phyloP scores from a whole-genome alignment of 2,113 vertebrate genomes.

The Zosterops japonicus region DNA sequence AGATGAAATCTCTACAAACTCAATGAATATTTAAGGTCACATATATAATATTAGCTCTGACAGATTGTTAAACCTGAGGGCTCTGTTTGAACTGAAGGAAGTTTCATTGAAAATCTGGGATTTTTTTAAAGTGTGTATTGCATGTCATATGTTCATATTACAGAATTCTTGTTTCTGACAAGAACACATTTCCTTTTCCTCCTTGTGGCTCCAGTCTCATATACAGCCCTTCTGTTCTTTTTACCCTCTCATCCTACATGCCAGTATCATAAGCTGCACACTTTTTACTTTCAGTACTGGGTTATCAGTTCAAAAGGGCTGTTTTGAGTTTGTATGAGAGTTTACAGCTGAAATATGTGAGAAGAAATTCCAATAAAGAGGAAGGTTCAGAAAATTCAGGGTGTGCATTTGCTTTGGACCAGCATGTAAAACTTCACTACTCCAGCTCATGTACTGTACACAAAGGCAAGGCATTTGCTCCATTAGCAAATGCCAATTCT shows the following conservation, averaged over 20 bases:
- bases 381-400: not conserved
- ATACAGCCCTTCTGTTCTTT: not conserved
- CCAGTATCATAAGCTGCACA: fast-evolving
- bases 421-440: not conserved
- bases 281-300: not conserved
- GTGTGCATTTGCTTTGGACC: not conserved
- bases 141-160: not conserved
- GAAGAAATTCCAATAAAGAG: not conserved
- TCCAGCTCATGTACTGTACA: not conserved
- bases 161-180: not conserved
- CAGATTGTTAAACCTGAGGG: not conserved
- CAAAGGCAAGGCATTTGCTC: not conserved
- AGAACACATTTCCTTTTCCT: not conserved
- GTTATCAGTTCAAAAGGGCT: not conserved
- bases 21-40: slow-evolving; percentile 31
- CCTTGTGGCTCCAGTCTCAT: not conserved
- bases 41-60: not conserved
- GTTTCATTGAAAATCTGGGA: not conserved
- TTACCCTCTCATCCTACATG: not conserved
- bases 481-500: not conserved
- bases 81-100: not conserved
- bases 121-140: not conserved
- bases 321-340: not conserved
- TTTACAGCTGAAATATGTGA: not conserved
- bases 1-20: not conserved